Conservation (phyloP, 2,797 vertebrate species). For the Rhinoraja longicauda region DNA sequence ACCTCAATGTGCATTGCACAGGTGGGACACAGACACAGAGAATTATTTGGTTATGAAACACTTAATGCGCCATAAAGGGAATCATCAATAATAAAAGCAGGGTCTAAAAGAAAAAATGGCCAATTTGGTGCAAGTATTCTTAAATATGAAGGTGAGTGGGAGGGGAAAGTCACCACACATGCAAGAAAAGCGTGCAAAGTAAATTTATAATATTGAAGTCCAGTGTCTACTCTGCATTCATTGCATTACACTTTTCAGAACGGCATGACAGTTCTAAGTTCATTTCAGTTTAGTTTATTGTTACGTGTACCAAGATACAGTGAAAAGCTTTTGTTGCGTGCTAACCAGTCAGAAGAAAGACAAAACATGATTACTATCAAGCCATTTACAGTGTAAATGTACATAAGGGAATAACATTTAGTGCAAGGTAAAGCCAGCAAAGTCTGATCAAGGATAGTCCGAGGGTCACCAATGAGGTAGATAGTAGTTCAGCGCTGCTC, state of each 20-base stretch:
- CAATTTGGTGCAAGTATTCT: not conserved
- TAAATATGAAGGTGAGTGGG: not conserved
- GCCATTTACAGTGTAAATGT: too few species aligned
- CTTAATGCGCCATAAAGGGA: not conserved
- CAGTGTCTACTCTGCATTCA: not conserved
- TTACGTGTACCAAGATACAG: too few species aligned
- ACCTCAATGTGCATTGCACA: not conserved
- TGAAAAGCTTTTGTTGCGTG: too few species aligned
- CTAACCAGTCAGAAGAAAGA: too few species aligned
- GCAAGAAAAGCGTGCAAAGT: not conserved
- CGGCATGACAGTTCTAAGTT: not conserved
- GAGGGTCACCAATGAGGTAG: too few species aligned
- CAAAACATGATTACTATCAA: too few species aligned
- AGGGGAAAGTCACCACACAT: not conserved
- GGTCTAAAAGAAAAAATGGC: not conserved
- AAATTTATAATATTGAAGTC: not conserved
- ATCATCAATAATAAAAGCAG: too few species aligned
- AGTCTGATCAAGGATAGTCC: too few species aligned
- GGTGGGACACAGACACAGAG: not conserved
- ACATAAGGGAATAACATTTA: too few species aligned
- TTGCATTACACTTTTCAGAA: not conserved
- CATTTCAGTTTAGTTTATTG: too few species aligned
- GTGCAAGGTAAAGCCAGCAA: too few species aligned
- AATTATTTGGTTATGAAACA: not conserved
- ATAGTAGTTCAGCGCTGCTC: too few species aligned